Evolutionary conservation across 2,888 invertebrate species (phyloP).

Genomic region (Aporophyla lueneburgensis): DNA sequence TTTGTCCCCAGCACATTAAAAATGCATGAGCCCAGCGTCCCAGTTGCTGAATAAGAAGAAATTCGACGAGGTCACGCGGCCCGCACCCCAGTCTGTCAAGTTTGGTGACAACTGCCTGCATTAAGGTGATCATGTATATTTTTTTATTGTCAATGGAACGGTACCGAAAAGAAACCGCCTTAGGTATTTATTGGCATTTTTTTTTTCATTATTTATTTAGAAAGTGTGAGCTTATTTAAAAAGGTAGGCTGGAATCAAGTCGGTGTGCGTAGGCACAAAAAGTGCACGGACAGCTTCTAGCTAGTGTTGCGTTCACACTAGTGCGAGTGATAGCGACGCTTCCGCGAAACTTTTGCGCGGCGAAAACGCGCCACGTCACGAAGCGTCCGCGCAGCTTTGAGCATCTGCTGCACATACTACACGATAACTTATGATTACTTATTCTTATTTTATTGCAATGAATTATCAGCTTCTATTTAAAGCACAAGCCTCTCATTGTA

Average conservation of each 20-base stretch:
- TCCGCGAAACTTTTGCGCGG: constrained; percentile 83
- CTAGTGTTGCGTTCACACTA: constrained; percentile 73
- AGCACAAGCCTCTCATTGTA: constrained; percentile 36
- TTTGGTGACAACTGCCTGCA: constrained; percentile 64
- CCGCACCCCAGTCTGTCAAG: constrained; percentile 66
- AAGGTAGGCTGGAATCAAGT: constrained; percentile 51
- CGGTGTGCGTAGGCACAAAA: constrained; percentile 68
- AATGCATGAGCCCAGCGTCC: constrained; percentile 80
- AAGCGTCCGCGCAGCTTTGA: constrained; percentile 70
- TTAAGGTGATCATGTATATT: constrained; percentile 64
- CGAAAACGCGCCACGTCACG: constrained; percentile 75
- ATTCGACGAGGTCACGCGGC: constrained; percentile 73
- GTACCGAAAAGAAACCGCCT: constrained; percentile 36
- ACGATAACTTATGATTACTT: constrained; percentile 10
- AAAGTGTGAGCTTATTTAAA: constrained; percentile 61
- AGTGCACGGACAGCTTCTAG: constrained; percentile 77
- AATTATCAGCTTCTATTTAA: constrained; percentile 42
- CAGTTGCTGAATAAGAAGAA: constrained; percentile 72
- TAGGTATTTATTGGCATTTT: constrained; percentile 32
- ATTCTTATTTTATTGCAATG: constrained; percentile 30
- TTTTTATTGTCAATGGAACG: constrained; percentile 59
- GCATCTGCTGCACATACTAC: constrained; percentile 64
- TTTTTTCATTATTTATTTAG: constrained; percentile 56
- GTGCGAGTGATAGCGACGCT: constrained; percentile 75
- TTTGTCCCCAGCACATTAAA: constrained; percentile 85